These are phyloP conservation scores for Diorhabda elongata DNA, from an alignment of 1,140 invertebrate genomes.

Conservation along the genomic window DNA sequence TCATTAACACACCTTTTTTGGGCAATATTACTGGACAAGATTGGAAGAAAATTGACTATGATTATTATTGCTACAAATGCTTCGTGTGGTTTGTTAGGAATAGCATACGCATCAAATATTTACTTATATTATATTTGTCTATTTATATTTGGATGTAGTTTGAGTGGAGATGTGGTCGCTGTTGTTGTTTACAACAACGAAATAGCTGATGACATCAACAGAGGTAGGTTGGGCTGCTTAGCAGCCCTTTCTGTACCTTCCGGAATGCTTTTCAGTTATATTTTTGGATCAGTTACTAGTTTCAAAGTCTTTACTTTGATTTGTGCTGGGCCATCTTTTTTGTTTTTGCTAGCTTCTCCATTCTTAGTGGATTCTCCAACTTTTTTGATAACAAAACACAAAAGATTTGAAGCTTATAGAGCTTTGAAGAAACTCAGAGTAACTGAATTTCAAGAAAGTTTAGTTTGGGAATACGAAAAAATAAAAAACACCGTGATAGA, in stretches of 20 bases:
- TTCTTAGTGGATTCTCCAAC: constrained; percentile 81
- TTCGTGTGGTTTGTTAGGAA: constrained; percentile 44
- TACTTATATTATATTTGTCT: constrained; percentile 40
- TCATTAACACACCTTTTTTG: constrained; percentile 60
- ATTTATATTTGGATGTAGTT: background rate
- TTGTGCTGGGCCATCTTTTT: constrained; percentile 56
- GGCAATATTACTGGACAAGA: constrained; percentile 60
- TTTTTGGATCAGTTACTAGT: constrained; percentile 53
- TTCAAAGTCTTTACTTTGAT: constrained; percentile 64
- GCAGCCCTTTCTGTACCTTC: constrained; percentile 51
- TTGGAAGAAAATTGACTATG: constrained; percentile 50
- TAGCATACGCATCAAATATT: constrained; percentile 44
- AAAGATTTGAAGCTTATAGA: constrained; percentile 57
- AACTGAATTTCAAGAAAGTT: background rate
- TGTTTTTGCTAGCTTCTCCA: constrained; percentile 61
- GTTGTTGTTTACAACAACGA: constrained; percentile 49
- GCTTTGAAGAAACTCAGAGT: constrained; percentile 65
- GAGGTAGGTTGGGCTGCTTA: constrained; percentile 54
- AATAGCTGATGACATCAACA: constrained; percentile 45
- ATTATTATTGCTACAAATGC: constrained; percentile 43
- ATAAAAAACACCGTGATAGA: background rate
- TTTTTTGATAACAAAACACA: constrained; percentile 58
- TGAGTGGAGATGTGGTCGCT: too few relatives aligned
- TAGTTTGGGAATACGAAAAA: background rate
- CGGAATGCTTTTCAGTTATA: constrained; percentile 48